Evolutionary conservation across 2,888 invertebrate species (phyloP), one percentile per base, ranked within the genome.

Genomic region (Cryptus viduatorius): DNA sequence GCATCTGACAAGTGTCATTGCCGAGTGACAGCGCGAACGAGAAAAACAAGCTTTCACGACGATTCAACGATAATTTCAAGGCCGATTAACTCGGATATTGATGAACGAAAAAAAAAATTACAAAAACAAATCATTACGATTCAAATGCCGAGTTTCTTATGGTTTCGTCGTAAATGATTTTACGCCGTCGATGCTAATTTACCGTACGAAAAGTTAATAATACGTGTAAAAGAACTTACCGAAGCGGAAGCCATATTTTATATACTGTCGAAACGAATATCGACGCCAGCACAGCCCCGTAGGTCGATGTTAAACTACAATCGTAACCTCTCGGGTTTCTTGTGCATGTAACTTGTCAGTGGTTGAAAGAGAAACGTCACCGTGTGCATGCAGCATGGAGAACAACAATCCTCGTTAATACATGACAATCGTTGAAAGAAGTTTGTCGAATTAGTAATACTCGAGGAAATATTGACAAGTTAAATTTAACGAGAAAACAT

Each of bases 241-340:
- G 93, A 92, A 89, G 93, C 93, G 84, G 93, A 93, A 90, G 93
- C 93, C 93, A 93, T 93, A 65, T 91, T 92, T 88, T 86, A 79
- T 68, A 79, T 69, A 72, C 75, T 73, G 61, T 19, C 29, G 12
- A 80, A 56, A 24, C 67, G 50, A 64, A 76, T 83, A 78, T 81
- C 79, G 71, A 16, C 53, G 42, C 56, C 16, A 73, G 53, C 65
- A 44, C 37, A 48, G 53, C 65, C 37, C 19, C 14, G n/a, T 14
- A 44, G 65, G 48, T 14, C 37, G 42, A 37, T n/a, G 48, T 31
- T 19, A 61, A 59, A 73, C 72, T 73, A 73, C 19, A 46, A 73
- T 24, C 44, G 59, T 73, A 73, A 59, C 72, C 72, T 73, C 72
- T 16, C 0, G 12, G 31, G 72, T 61, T 59, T 53, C 37, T 65